Evolutionary conservation across 2,888 invertebrate species (phyloP), one percentile per base, ranked within the genome.

Genomic region (Dermolepida albohirtum): DNA sequence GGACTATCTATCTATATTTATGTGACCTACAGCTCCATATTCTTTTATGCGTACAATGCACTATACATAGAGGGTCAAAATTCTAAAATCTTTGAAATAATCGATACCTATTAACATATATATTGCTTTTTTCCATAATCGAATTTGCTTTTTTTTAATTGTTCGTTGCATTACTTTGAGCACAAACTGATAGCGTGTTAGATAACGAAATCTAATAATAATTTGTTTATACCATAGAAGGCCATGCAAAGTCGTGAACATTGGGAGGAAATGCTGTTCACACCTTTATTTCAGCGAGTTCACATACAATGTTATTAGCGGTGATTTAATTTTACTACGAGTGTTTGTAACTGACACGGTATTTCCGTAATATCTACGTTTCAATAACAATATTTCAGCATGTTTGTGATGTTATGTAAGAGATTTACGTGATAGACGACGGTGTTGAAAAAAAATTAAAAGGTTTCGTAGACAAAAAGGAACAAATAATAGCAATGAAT

Each of bases 221-320:
- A 66, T 59, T 66, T 43, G 66, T 66, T 22, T 66, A 47, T 47
- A 41, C 41, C 41, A 63, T 40, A 64, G 65, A 65, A 65, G 70
- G 67, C 59, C 65, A 34, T 41, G 29, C 55, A 49, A 65, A 70
- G 62, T 62, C 68, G 70, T 70, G 70, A 70, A 57, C 55, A 66
- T 63, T 63, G 57, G 59, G 63, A 70, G 70, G 68, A 70, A 68
- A 70, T 66, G 22, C 40, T 64, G 34, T 70, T 71, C 69, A 70
- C 71, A 71, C 71, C 71, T 71, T 62, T 43, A 69, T 64, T 71
- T 67, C 47, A 49, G 29, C 39, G 16, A 47, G 12, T 16, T 44
- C 34, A 47, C 16, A 49, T 27, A 64, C 63, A 66, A 64, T 66
- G 64, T 70, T 71, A 70, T 68, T 70, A 71, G 68, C 55, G 47